Percentiles rank a stretch among this genome's conserved stretches.
Evolutionary conservation across 53 echinoderm and acorn worm genomes (phyloP).

Genomic region (Patiria pectinifera): DNA sequence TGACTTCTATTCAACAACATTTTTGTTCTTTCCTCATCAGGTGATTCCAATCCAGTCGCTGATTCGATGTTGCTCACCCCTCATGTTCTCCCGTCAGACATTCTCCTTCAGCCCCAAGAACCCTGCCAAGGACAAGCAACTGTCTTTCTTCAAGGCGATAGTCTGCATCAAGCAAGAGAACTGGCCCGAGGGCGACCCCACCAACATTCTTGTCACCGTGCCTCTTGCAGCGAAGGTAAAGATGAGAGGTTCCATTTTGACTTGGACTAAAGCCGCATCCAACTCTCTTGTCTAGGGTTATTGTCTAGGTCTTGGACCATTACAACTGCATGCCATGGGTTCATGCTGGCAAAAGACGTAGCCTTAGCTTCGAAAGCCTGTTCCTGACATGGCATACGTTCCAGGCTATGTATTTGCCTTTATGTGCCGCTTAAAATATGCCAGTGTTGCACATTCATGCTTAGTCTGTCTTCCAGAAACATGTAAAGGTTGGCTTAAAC

Average conservation of each 20-base stretch:
- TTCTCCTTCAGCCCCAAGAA: neutral
- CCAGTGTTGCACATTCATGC: too few species aligned
- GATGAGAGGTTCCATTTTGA: neutral
- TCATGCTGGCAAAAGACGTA: too few species aligned
- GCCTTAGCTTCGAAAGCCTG: too few species aligned
- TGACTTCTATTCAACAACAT: neutral
- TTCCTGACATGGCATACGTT: too few species aligned
- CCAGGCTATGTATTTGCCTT: too few species aligned
- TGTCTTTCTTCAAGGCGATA: conserved; percentile 29
- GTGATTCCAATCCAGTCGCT: neutral
- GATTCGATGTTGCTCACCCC: conserved; percentile 39
- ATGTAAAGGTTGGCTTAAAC: too few species aligned
- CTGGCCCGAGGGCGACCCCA: neutral
- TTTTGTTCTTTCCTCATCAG: neutral
- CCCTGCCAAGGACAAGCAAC: neutral
- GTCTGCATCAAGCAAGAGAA: conserved; percentile 22
- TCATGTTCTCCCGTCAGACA: conserved; percentile 5
- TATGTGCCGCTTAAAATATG: too few species aligned
- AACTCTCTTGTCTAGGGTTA: neutral
- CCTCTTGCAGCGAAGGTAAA: conserved; percentile 4
- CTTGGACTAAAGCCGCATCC: neutral
- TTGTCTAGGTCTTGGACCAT: neutral
- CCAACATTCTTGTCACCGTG: conserved; percentile 1
- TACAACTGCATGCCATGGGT: too few species aligned
- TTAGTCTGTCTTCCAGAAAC: too few species aligned